Conservation (phyloP, 2,113 vertebrate species). For the Orthochromis indermauri region DNA sequence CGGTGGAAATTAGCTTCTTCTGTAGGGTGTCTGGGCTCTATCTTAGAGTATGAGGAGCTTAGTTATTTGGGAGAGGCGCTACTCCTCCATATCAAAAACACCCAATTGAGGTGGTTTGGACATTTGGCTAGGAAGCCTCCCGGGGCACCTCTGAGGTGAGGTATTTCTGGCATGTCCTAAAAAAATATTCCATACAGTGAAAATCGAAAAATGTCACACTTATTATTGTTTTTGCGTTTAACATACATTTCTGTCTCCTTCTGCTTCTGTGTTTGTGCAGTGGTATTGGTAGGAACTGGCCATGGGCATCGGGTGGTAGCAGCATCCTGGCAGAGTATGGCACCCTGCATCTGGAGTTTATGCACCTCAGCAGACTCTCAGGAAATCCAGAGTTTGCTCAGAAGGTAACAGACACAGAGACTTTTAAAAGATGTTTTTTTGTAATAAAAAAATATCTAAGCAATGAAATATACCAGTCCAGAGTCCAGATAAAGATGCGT, state of each 20-base stretch:
- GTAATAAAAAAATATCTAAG: background rate
- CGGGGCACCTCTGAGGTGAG: background rate
- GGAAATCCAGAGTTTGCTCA: conserved; percentile 89
- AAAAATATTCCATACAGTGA: background rate
- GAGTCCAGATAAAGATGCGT: background rate
- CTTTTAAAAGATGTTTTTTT: background rate
- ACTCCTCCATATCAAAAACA: background rate
- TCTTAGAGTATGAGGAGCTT: background rate
- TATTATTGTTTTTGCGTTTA: background rate
- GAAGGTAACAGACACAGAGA: conserved; percentile 76
- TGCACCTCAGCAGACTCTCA: conserved; percentile 89
- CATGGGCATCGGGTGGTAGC: conserved; percentile 97
- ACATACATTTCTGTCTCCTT: background rate
- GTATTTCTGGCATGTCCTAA: background rate
- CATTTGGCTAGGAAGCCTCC: background rate
- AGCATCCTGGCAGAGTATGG: conserved; percentile 98
- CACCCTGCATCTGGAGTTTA: conserved; percentile 93
- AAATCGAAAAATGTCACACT: background rate
- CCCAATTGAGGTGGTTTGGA: background rate
- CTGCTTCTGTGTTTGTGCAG: conserved; percentile 51
- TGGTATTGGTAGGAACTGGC: conserved; percentile 94
- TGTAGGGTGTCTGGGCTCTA: background rate
- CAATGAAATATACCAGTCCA: background rate
- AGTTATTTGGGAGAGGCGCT: background rate
- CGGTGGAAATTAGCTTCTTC: background rate